A percentile compares a stretch with the other conserved stretches of the same genome.
phyloP scores from a whole-genome alignment of 2,888 invertebrate species.

The Steinernema hermaphroditum region DNA sequence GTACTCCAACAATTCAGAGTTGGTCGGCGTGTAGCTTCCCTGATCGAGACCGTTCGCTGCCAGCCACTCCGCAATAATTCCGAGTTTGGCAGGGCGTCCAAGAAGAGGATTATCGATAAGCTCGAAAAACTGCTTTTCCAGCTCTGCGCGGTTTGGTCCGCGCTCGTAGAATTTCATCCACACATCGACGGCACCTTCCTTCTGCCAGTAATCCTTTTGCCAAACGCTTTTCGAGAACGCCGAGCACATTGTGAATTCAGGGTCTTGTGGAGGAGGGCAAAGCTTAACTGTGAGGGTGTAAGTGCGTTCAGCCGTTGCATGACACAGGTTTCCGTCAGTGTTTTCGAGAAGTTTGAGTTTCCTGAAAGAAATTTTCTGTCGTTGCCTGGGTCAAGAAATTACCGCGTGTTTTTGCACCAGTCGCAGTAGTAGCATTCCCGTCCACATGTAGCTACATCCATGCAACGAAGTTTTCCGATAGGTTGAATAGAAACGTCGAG shows the following conservation, averaged over 20 bases:
- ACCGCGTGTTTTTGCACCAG: conserved; percentile 56
- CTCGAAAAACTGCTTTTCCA: conserved; percentile 64
- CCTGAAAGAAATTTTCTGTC: conserved; percentile 36
- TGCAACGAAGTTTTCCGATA: conserved; percentile 64
- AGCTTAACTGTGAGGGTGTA: conserved; percentile 58
- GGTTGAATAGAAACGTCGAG: conserved; percentile 65
- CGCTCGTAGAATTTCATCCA: conserved; percentile 66
- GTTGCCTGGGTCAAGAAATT: not conserved
- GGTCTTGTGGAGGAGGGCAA: conserved; percentile 65
- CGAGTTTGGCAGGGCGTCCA: conserved; percentile 64
- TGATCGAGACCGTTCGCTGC: conserved; percentile 65
- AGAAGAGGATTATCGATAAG: conserved; percentile 65
- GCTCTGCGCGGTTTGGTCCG: conserved; percentile 54
- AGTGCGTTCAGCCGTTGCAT: conserved; percentile 63
- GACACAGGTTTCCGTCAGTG: conserved; percentile 64
- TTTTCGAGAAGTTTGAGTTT: conserved; percentile 64
- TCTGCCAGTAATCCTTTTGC: conserved; percentile 66
- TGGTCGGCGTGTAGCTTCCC: conserved; percentile 65
- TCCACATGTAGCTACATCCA: conserved; percentile 66
- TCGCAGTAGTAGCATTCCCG: conserved; percentile 65
- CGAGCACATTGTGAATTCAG: conserved; percentile 65
- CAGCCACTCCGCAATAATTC: conserved; percentile 65
- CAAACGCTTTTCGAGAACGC: conserved; percentile 65
- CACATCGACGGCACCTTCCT: conserved; percentile 64
- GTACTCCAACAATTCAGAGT: conserved; percentile 64